Percentiles rank a stretch among this genome's conserved stretches.
These are phyloP conservation scores for Piliocolobus tephrosceles DNA, from an alignment of 2,113 vertebrate species.

Conservation along the genomic window DNA sequence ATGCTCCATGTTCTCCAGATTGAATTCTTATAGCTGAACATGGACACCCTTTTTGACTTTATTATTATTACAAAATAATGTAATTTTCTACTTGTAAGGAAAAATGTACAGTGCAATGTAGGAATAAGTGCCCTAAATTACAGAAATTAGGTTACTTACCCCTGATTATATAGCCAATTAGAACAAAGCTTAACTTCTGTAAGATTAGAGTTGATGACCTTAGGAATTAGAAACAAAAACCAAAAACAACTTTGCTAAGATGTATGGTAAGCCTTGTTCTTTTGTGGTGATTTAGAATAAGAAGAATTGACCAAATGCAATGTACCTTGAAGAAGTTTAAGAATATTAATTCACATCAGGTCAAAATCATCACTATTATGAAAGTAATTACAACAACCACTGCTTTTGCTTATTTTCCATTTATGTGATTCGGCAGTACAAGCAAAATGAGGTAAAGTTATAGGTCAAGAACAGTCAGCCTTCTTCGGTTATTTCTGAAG, in stretches of 20 bases:
- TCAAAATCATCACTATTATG: constrained; percentile 5
- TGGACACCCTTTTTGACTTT: background rate
- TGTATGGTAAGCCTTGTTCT: background rate
- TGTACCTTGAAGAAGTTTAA: background rate
- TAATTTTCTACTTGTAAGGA: background rate
- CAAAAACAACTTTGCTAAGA: background rate
- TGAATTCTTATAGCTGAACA: background rate
- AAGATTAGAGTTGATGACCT: constrained; percentile 13
- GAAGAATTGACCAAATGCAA: background rate
- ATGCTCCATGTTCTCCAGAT: background rate
- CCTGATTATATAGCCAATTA: background rate
- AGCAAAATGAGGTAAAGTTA: background rate
- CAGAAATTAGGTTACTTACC: background rate
- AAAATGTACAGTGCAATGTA: background rate
- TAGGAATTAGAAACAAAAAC: background rate
- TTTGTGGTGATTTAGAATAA: background rate
- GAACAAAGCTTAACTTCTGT: constrained; percentile 5
- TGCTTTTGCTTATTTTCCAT: constrained; percentile 7
- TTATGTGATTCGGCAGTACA: background rate
- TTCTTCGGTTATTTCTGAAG: background rate
- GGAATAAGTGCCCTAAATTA: background rate
- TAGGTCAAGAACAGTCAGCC: background rate
- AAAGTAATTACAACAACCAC: background rate
- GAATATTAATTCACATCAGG: constrained; percentile 23
- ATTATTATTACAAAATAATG: background rate